phyloP scores from a whole-genome alignment of 2,113 vertebrate species.

The Lutjanus erythropterus region DNA sequence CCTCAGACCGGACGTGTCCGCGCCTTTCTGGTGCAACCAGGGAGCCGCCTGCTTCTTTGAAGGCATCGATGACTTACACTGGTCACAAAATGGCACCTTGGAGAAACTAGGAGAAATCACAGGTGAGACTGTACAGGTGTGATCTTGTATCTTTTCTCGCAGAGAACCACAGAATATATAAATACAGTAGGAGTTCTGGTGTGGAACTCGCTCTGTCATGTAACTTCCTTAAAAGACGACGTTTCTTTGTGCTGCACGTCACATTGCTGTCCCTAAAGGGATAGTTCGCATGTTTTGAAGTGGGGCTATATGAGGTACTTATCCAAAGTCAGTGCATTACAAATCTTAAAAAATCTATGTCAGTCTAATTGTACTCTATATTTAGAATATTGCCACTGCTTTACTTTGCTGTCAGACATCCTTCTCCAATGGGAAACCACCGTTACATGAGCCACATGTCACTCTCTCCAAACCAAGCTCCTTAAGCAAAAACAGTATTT shows the following conservation, averaged over 20 bases:
- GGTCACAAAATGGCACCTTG: slow-evolving; percentile 95
- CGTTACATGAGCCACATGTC: too few species aligned
- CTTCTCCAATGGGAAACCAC: too few species aligned
- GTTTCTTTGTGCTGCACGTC: too few species aligned
- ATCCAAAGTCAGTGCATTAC: too few species aligned
- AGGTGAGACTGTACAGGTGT: slow-evolving; percentile 80
- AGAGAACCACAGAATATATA: neutral
- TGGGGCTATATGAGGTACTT: too few species aligned
- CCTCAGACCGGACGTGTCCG: slow-evolving; percentile 82
- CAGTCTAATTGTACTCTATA: too few species aligned
- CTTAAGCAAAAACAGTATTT: too few species aligned
- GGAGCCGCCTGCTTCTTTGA: slow-evolving; percentile 98
- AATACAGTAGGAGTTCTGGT: neutral
- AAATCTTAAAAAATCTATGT: too few species aligned
- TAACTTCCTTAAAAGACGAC: neutral
- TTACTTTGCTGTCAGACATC: too few species aligned
- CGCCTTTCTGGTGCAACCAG: slow-evolving; percentile 98
- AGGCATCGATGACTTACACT: slow-evolving; percentile 94
- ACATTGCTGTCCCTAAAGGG: neutral
- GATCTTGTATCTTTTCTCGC: neutral
- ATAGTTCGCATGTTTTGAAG: too few species aligned
- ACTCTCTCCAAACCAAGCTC: too few species aligned
- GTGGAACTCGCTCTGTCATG: neutral
- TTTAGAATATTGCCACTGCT: too few species aligned
- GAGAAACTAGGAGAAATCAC: slow-evolving; percentile 90